Evolutionary conservation across 37 sponge, comb jelly and placozoan species (phyloP), one percentile per base, ranked within the genome.

Genomic region (Spongia lamella): DNA sequence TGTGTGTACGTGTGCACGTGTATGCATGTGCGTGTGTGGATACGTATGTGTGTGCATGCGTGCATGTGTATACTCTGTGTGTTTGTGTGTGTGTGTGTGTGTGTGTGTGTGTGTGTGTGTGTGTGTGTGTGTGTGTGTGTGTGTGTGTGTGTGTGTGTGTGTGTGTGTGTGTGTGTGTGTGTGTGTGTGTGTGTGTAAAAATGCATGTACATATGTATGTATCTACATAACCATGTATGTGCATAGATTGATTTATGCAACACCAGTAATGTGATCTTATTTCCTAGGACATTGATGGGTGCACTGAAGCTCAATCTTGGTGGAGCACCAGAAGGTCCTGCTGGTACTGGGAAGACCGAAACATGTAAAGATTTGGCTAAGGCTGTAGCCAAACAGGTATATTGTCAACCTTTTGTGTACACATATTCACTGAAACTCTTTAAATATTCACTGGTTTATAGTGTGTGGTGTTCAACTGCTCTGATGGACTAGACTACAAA

Each of bases 401-500:
- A 25, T 4, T 31, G 67, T 61, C 22, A 14, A 24, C n/a, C n/a
- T 22, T 15, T 9, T 66, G 29, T 74, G 75, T 74, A 60, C 61
- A 57, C 56, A 74, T 43, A 43, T 43, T 13, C 47, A 43, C 9
- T 9, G 9, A 5, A 13, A 13, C 47, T 9, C 47, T 43, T 43
- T 9, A 43, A 43, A 5, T 13, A 9, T 9, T 43, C 5, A 13
- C 47, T 43, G 47, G 47, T 43, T 43, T 5, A 43, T 43, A 84
- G 89, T 97, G 97, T 88, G 97, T 97, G 38, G 97, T 97, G 64
- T 97, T 97, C 89, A 97, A 97, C 88, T 97, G 97, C 72, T 97
- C 97, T 24, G 97, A 97, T 91, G 97, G 97, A 1, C 87, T 97
- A 76, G 97, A 97, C 78, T 97, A 85, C 80, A 93, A 97, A 69